Conservation (phyloP, 64 coral and sea anemone genomes). For the Cladopsammia gracilis region DNA sequence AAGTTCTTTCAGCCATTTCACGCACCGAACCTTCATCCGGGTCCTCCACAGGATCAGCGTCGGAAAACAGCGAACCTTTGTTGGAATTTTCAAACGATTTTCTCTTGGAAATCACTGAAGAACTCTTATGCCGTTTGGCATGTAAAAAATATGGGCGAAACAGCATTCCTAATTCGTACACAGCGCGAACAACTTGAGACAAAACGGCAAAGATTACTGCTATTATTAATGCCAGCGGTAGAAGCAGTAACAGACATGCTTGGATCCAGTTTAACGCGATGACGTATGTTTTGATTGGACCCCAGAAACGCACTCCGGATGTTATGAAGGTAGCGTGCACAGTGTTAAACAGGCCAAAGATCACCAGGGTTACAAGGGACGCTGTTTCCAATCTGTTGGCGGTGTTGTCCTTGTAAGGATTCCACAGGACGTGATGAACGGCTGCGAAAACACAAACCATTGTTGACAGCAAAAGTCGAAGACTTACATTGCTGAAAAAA, state of each 20-base stretch:
- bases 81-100: not conserved
- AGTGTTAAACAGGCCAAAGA: conserved; percentile 45
- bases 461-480: conserved; percentile 47
- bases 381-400: not conserved
- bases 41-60: not conserved
- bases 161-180: not conserved
- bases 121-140: not conserved
- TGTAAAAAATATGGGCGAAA: not conserved
- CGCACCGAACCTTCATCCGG: not conserved
- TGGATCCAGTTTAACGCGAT: not conserved
- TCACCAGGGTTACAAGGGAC: not conserved
- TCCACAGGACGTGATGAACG: conserved; percentile 3
- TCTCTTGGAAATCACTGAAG: not conserved
- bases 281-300: conserved; percentile 28
- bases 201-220: not conserved
- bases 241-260: not conserved
- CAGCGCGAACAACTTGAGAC: conserved; percentile 13
- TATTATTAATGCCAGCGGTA: conserved; percentile 22
- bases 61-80: not conserved
- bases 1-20: not conserved
- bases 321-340: conserved; percentile 42
- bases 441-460: not conserved
- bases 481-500: conserved; percentile 53
- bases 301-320: conserved; percentile 1
- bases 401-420: conserved; percentile 33